Conservation (phyloP, 2,113 vertebrate genomes). For the Mustela nigripes region DNA sequence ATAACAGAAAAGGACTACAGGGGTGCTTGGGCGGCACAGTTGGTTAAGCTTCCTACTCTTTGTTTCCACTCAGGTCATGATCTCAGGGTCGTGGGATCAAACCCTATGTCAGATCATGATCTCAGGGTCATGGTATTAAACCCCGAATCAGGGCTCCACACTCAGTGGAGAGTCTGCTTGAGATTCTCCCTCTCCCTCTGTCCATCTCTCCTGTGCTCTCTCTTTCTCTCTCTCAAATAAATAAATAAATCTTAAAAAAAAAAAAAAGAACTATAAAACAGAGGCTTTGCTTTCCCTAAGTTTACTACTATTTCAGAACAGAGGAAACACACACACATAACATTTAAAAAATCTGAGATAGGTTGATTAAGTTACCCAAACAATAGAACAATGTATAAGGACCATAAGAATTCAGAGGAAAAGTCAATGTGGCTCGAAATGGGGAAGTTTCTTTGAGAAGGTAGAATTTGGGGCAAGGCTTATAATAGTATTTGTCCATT, state of each 20-base stretch:
- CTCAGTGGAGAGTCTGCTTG: not conserved
- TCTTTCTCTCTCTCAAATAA: not conserved
- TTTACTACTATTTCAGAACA: not conserved
- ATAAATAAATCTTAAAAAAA: not conserved
- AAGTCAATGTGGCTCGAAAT: not conserved
- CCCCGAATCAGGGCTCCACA: not conserved
- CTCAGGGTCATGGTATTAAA: not conserved
- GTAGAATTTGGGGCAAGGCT: not conserved
- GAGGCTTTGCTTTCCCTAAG: not conserved
- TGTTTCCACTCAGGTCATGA: not conserved
- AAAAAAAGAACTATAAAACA: not conserved
- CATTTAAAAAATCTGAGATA: not conserved
- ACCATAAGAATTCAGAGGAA: not conserved
- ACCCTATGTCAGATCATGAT: not conserved
- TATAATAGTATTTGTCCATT: not conserved
- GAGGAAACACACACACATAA: not conserved
- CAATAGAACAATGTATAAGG: not conserved
- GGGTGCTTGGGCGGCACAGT: not conserved
- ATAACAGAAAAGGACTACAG: not conserved
- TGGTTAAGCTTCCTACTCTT: not conserved
- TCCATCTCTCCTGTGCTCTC: not conserved
- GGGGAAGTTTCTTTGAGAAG: not conserved
- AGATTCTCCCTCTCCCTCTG: not conserved
- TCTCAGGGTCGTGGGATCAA: not conserved
- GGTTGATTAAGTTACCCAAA: not conserved